Percentiles rank a stretch among this genome's conserved stretches.
phyloP scores from a whole-genome alignment of 1,140 invertebrate genomes.

The Drosophila ohnishii region DNA sequence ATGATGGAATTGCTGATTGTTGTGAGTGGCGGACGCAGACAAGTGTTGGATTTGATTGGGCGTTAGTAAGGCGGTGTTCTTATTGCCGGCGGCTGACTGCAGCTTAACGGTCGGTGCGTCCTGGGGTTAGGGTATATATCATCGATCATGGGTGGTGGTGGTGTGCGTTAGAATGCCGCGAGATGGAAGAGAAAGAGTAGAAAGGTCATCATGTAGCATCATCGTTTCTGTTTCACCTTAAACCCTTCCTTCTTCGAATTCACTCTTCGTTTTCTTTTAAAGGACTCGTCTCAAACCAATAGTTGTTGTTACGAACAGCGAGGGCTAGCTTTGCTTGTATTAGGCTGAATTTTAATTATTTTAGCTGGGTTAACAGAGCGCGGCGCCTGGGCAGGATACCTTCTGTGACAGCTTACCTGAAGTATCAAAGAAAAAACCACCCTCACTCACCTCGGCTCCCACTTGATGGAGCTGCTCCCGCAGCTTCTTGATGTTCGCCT shows the following conservation, averaged over 20 bases:
- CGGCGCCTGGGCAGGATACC: conserved; percentile 11
- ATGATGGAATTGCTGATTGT: conserved; percentile 66
- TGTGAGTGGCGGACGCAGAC: conserved; percentile 71
- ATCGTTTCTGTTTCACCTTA: conserved; percentile 18
- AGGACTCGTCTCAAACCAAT: conserved; percentile 5
- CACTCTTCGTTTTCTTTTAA: not conserved
- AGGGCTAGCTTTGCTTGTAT: conserved; percentile 18
- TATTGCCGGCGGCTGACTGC: conserved; percentile 68
- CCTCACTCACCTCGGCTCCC: conserved; percentile 76
- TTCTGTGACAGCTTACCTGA: conserved; percentile 18
- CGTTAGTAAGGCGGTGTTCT: conserved; percentile 77
- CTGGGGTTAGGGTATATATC: conserved; percentile 49
- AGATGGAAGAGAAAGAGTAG: conserved; percentile 52
- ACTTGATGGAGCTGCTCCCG: conserved; percentile 80
- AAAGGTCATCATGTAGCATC: conserved; percentile 36
- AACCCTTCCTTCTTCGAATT: not conserved
- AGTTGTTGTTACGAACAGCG: conserved; percentile 26
- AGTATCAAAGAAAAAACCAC: not conserved
- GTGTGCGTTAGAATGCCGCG: conserved; percentile 42
- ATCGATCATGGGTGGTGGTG: conserved; percentile 36
- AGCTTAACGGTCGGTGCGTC: conserved; percentile 73
- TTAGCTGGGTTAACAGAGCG: conserved; percentile 38
- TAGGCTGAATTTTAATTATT: conserved; percentile 19
- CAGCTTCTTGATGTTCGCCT: conserved; percentile 80
- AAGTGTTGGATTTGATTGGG: conserved; percentile 79